phyloP scores from a whole-genome alignment of 2,797 vertebrate genomes.

The Chiloscyllium punctatum region DNA sequence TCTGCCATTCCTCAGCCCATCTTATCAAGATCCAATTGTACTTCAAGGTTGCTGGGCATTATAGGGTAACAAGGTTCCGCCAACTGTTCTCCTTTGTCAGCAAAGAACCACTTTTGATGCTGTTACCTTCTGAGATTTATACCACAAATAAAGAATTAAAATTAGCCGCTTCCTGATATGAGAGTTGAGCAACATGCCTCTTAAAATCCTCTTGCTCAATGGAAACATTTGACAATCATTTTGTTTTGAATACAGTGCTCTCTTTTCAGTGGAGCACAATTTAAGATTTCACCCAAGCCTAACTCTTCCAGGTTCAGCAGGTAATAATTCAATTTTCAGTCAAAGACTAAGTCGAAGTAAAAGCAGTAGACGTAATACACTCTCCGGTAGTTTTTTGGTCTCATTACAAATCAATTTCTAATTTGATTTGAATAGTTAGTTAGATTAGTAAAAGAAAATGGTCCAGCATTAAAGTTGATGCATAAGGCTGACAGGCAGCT shows the following conservation, averaged over 20 bases:
- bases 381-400: not conserved
- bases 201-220: not conserved
- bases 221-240: not conserved
- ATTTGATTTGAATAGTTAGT: conserved; percentile 20
- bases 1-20: no score
- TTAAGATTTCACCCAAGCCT: not conserved
- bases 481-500: conserved; percentile 21
- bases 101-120: not conserved
- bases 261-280: not conserved
- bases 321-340: not conserved
- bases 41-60: not conserved
- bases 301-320: not conserved
- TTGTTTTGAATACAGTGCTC: not conserved
- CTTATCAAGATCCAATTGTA: no score
- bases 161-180: not conserved
- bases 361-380: not conserved
- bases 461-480: conserved; percentile 16
- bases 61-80: not conserved
- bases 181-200: not conserved
- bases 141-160: not conserved
- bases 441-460: not conserved
- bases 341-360: not conserved
- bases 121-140: not conserved
- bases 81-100: not conserved
- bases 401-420: conserved; percentile 10